Evolutionary conservation across 2,888 invertebrate species (phyloP).

Genomic region (Amphipoea lucens): DNA sequence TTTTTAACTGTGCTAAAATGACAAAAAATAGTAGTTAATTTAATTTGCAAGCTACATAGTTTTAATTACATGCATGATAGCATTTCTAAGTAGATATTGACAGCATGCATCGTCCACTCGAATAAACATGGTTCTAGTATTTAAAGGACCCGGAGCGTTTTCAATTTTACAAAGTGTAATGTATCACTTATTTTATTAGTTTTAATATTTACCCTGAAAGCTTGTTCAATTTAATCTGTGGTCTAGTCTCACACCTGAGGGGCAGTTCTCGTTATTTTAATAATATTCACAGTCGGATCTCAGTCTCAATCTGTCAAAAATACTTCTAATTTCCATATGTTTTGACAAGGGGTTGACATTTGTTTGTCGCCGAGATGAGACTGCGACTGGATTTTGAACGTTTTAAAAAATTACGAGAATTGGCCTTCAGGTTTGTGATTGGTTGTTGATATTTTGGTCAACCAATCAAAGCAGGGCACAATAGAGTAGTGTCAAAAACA

Average conservation of each 20-base stretch:
- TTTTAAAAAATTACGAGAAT: too few species aligned
- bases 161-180: constrained; percentile 44
- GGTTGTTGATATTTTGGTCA: not conserved
- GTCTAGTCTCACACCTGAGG: not conserved
- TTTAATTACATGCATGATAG: not conserved
- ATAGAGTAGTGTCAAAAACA: not conserved
- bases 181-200: constrained; percentile 45
- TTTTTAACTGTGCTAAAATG: constrained; percentile 18
- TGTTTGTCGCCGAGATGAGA: too few species aligned
- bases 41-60: not conserved
- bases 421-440: not conserved
- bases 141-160: constrained; percentile 12
- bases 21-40: constrained; percentile 3
- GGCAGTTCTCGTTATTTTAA: too few species aligned
- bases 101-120: constrained; percentile 21
- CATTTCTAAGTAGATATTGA: constrained; percentile 22
- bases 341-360: too few species aligned
- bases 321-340: too few species aligned
- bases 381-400: too few species aligned
- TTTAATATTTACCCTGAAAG: constrained; percentile 17
- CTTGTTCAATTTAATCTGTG: constrained; percentile 12
- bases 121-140: constrained; percentile 32
- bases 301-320: too few species aligned
- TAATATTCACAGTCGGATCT: too few species aligned
- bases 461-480: not conserved